phyloP scores from a whole-genome alignment of 2,888 invertebrate species.

The Diaperis boleti region DNA sequence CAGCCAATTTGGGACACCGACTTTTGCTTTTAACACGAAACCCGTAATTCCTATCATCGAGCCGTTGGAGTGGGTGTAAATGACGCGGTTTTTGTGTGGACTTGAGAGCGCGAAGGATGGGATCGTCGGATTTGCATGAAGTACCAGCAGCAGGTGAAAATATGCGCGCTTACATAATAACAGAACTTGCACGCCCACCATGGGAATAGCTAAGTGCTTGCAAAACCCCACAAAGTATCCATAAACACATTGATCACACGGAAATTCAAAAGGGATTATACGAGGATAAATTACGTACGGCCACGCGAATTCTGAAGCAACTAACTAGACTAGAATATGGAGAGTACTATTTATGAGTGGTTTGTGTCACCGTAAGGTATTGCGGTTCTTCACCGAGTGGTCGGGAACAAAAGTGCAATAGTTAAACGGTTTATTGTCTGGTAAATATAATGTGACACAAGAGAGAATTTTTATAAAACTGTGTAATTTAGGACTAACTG shows the following conservation, averaged over 20 bases:
- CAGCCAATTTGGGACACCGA: too few species aligned
- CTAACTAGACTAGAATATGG: background rate
- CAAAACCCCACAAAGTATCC: slow-evolving; percentile 35
- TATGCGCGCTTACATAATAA: slow-evolving; percentile 41
- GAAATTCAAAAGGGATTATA: slow-evolving; percentile 3
- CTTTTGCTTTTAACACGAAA: too few species aligned
- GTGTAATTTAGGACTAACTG: too few species aligned
- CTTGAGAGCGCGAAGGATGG: slow-evolving; percentile 11
- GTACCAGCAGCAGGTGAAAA: slow-evolving; percentile 42
- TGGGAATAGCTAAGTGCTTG: slow-evolving; percentile 39
- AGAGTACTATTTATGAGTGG: slow-evolving; percentile 5
- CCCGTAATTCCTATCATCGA: slow-evolving; percentile 26
- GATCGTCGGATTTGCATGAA: slow-evolving; percentile 40
- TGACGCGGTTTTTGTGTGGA: slow-evolving; percentile 11
- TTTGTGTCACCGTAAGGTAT: too few species aligned
- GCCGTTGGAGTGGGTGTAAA: slow-evolving; percentile 30
- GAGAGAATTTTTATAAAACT: too few species aligned
- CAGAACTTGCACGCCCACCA: slow-evolving; percentile 42
- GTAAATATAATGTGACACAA: too few species aligned
- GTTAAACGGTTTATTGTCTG: too few species aligned
- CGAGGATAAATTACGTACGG: background rate
- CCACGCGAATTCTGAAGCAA: background rate
- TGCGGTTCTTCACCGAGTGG: too few species aligned
- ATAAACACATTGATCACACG: slow-evolving; percentile 31
- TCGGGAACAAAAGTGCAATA: too few species aligned